Evolutionary conservation across 2,888 invertebrate species (phyloP).

Genomic region (Amiota minor): DNA sequence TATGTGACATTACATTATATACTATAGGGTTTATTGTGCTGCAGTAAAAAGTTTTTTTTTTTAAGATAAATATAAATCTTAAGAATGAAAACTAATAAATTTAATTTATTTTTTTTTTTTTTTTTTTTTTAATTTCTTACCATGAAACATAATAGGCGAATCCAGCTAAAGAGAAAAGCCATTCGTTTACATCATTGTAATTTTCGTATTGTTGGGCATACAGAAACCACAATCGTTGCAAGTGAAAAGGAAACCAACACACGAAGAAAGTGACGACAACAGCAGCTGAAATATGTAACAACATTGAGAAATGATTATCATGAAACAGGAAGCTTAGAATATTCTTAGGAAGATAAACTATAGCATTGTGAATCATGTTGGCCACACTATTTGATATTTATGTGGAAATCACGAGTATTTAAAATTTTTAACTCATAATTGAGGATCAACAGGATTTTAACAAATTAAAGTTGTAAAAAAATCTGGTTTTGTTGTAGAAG

Average conservation of each 20-base stretch:
- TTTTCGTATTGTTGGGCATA: conserved; percentile 79
- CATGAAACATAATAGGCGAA: conserved; percentile 86
- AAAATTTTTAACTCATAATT: background rate
- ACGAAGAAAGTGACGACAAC: conserved; percentile 95
- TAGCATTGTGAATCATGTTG: too few species aligned
- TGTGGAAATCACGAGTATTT: background rate
- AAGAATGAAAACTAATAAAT: background rate
- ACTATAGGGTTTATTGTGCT: conserved; percentile 91
- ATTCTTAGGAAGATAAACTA: too few species aligned
- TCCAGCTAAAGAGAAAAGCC: conserved; percentile 85
- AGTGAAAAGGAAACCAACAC: conserved; percentile 97
- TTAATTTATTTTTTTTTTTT: background rate
- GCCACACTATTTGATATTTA: too few species aligned
- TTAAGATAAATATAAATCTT: background rate
- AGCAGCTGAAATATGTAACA: conserved; percentile 78
- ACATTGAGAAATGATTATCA: too few species aligned
- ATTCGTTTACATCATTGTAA: conserved; percentile 82
- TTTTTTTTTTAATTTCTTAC: conserved; percentile 54
- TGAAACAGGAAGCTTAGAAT: too few species aligned
- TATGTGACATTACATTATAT: conserved; percentile 86
- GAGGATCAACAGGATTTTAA: background rate
- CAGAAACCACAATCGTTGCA: conserved; percentile 88
- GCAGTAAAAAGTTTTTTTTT: background rate
- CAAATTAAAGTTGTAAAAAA: too few species aligned
- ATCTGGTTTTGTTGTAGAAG: too few species aligned